Base-by-base conservation (phyloP, 2,113 vertebrate genomes). In the Calyptomena viridis region DNA sequence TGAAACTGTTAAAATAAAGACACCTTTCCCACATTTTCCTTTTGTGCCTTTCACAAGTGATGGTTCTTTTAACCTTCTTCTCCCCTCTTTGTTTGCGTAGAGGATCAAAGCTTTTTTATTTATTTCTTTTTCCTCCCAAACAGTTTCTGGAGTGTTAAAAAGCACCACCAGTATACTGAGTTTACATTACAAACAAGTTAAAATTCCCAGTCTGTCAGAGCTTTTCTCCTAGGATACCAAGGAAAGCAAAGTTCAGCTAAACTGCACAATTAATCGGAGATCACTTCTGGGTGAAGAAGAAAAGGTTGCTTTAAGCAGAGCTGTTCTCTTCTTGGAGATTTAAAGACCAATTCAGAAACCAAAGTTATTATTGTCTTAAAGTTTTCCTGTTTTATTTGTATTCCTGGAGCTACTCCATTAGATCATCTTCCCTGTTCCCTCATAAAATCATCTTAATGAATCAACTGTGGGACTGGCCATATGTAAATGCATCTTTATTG, bases 181-280 rank as follows among this genome's bases (percentile, higher is more conserved):
- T 98, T 97, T 98, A 97, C 93, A 94, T 97, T 98, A 96, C 96
- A 97, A 97, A 97, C 94, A 97, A 98, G 96, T 91, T 96, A 96
- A 97, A 97, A 98, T 98, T 97, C 97, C 93, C 96, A 96, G 95
- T 95, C 97, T 95, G 91, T 93, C 94, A 97, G 95, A 96, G 88
- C 91, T 96, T 96, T 97, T 97, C 97, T 98, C 98, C 96, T 97
- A 96, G 97, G 98, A 97, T 96, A 97, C 97, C 76, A 64, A 92
- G 90, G 89, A 96, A 97, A 96, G 95, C 94, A 97, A 97, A 98
- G 96, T 97, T 98, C 96, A 97, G 91, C 90, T 97, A 95, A 98
- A 95, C 59, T 90, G 91, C 72, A 89, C 97, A 96, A 96, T 97
- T 98, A 97, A 98, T 97, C 47, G 6, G 37, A 88, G 58, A 97